phyloP scores from a whole-genome alignment of 1,140 invertebrate genomes.

The Ips typographus region DNA sequence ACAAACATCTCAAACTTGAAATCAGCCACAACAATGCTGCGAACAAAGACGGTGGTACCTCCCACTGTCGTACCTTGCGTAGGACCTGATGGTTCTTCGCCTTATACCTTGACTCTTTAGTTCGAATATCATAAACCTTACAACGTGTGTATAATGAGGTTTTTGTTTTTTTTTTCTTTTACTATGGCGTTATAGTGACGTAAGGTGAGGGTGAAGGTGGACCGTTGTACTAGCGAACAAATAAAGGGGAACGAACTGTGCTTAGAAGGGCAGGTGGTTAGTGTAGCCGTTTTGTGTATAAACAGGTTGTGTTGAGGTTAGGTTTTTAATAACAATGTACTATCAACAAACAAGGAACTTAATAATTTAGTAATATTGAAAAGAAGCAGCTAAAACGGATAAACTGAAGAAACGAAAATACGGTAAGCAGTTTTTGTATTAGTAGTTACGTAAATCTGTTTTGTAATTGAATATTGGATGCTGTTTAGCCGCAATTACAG shows the following conservation, averaged over 20 bases:
- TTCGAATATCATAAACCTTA: constrained; percentile 21
- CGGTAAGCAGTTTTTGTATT: constrained; percentile 25
- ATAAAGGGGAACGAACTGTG: too few relatives aligned
- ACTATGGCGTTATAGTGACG: not conserved
- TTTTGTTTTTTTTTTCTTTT: constrained; percentile 11
- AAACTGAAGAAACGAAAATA: constrained; percentile 41
- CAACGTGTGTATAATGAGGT: not conserved
- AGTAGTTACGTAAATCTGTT: too few relatives aligned
- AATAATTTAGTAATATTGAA: too few relatives aligned
- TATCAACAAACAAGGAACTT: too few relatives aligned
- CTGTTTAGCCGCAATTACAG: too few relatives aligned
- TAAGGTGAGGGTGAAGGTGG: too few relatives aligned
- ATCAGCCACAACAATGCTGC: not conserved
- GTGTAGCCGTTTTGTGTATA: too few relatives aligned
- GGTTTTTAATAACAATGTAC: not conserved
- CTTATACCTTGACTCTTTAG: constrained; percentile 27
- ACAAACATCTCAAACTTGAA: constrained; percentile 5
- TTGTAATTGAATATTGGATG: too few relatives aligned
- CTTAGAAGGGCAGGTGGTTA: too few relatives aligned
- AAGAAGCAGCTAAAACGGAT: not conserved
- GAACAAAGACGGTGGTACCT: constrained; percentile 28
- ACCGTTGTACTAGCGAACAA: not conserved
- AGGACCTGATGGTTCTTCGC: constrained; percentile 23
- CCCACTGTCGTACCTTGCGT: constrained; percentile 22
- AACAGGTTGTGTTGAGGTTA: constrained; percentile 1